Evolutionary conservation across 2,888 invertebrate species (phyloP).

Genomic region (Hanleya hanleyi): DNA sequence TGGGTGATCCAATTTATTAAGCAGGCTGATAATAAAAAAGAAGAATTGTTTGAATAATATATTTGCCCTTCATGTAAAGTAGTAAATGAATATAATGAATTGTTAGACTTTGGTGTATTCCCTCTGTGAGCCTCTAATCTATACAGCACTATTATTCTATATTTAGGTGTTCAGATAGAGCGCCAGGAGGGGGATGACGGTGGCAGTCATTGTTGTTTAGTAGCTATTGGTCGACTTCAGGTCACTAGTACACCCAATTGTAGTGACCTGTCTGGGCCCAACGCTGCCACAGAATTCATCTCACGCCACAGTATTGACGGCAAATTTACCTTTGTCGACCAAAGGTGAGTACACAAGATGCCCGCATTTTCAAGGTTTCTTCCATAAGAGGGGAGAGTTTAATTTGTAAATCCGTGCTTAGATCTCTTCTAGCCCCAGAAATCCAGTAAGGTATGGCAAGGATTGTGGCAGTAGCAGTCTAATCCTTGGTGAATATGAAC

Average conservation of each 20-base stretch:
- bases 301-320: conserved; percentile 97
- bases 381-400: too few species aligned
- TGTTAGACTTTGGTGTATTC: background rate
- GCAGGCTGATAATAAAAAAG: background rate
- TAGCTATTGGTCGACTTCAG: conserved; percentile 97
- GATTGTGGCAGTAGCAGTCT: too few species aligned
- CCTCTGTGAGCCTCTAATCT: too few species aligned
- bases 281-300: conserved; percentile 86
- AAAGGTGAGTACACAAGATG: conserved; percentile 76
- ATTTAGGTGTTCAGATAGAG: conserved; percentile 89
- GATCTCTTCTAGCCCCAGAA: too few species aligned
- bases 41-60: background rate
- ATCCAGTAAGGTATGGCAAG: too few species aligned
- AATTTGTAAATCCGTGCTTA: too few species aligned
- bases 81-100: background rate
- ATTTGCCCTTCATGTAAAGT: background rate
- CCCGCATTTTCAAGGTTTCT: too few species aligned
- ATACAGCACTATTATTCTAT: too few species aligned
- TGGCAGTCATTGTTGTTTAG: conserved; percentile 92
- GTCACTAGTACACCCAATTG: conserved; percentile 96
- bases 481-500: too few species aligned
- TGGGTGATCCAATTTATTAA: too few species aligned
- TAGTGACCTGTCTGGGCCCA: conserved; percentile 89
- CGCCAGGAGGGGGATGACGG: conserved; percentile 76
- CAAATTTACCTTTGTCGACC: conserved; percentile 99